These are phyloP conservation scores for Ctena decussata DNA, from an alignment of 2,888 invertebrate genomes.

Conservation along the genomic window DNA sequence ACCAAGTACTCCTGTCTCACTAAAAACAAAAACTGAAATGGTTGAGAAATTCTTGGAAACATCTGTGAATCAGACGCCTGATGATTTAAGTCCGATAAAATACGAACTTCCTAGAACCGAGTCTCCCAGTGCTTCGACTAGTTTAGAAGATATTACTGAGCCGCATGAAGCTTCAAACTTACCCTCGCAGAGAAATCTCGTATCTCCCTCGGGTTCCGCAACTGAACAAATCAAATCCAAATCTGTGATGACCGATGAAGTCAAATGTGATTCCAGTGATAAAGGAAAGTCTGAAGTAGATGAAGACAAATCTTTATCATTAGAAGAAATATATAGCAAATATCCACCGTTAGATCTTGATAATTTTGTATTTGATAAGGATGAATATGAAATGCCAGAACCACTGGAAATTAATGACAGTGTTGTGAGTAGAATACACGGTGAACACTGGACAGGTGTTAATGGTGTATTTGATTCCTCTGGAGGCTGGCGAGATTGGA, in stretches of 20 bases:
- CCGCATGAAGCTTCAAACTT: not conserved
- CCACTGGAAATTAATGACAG: slow-evolving; percentile 72
- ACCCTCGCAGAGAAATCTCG: slow-evolving; percentile 36
- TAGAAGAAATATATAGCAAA: slow-evolving; percentile 89
- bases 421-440: slow-evolving; percentile 83
- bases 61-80: slow-evolving; percentile 77
- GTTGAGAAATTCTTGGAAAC: slow-evolving; percentile 86
- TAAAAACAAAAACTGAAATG: slow-evolving; percentile 86
- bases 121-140: slow-evolving; percentile 84
- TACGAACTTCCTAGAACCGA: slow-evolving; percentile 89
- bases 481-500: slow-evolving; percentile 95
- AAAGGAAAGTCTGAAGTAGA: slow-evolving; percentile 55
- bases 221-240: slow-evolving; percentile 59
- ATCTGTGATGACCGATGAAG: slow-evolving; percentile 57
- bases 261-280: slow-evolving; percentile 30
- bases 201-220: slow-evolving; percentile 32
- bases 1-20: slow-evolving; percentile 62
- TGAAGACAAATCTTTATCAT: slow-evolving; percentile 63
- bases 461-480: slow-evolving; percentile 88
- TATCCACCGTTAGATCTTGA: slow-evolving; percentile 91
- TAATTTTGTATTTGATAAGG: slow-evolving; percentile 87
- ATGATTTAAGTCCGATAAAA: slow-evolving; percentile 77
- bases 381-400: slow-evolving; percentile 89
- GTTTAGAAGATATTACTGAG: slow-evolving; percentile 63
- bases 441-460: slow-evolving; percentile 86